phyloP scores from a whole-genome alignment of 2,113 vertebrate genomes.

The Sminthopsis crassicaudata region DNA sequence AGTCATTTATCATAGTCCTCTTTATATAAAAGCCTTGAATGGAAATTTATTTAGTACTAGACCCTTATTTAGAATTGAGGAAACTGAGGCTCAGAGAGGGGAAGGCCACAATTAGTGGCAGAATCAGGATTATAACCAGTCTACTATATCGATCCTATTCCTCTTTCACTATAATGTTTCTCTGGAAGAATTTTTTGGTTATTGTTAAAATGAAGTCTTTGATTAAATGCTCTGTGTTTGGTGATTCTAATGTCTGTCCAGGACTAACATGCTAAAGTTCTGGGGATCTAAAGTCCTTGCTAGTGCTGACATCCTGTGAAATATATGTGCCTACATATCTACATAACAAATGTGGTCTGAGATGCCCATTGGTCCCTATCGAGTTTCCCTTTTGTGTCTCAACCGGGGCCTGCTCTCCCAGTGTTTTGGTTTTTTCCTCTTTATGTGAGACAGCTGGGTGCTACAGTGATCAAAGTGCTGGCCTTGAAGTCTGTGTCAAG shows the following conservation, averaged over 20 bases:
- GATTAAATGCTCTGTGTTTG: background rate
- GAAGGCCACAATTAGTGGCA: background rate
- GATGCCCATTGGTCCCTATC: background rate
- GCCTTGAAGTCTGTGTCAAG: background rate
- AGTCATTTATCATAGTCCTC: background rate
- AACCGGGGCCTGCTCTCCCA: background rate
- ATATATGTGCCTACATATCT: background rate
- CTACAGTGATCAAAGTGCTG: background rate
- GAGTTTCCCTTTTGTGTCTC: background rate
- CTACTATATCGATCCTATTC: rapidly evolving
- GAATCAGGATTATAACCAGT: background rate
- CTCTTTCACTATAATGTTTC: background rate
- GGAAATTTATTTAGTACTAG: background rate
- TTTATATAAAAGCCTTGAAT: background rate
- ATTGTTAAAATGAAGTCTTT: background rate
- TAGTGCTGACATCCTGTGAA: background rate
- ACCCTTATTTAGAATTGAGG: background rate
- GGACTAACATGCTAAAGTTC: background rate
- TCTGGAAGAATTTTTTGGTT: background rate
- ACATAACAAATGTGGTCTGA: background rate
- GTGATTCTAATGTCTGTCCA: background rate
- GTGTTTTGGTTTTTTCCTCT: background rate
- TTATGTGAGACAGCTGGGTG: background rate
- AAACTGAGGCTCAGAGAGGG: background rate
- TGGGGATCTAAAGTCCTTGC: background rate